Conservation (phyloP, 1,140 invertebrate species). For the Melitaea cinxia region DNA sequence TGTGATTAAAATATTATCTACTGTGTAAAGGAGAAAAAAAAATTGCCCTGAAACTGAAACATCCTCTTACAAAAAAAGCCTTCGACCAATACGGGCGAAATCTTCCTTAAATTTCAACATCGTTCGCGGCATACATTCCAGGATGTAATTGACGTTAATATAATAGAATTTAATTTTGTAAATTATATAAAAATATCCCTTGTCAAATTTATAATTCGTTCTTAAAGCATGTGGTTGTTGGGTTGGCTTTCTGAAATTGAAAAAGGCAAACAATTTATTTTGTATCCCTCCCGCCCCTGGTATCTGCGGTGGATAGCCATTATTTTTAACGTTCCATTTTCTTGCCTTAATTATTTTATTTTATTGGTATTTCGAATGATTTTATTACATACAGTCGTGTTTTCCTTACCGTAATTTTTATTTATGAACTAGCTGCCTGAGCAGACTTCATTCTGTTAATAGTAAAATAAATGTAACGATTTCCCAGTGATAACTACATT, state of each 20-base stretch:
- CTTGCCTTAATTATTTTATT: constrained; percentile 66
- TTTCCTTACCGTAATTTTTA: constrained; percentile 36
- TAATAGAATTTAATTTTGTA: too few species aligned
- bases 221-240: constrained; percentile 27
- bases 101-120: too few species aligned
- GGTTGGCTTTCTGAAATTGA: constrained; percentile 59
- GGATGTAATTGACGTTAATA: too few species aligned
- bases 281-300: constrained; percentile 49
- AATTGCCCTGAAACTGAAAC: too few species aligned
- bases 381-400: constrained; percentile 31
- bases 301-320: constrained; percentile 54
- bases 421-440: too few species aligned
- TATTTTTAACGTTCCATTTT: constrained; percentile 70
- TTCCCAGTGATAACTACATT: constrained; percentile 48
- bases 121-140: too few species aligned
- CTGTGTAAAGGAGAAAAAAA: too few species aligned
- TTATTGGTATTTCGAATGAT: constrained; percentile 70
- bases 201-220: not conserved
- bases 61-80: too few species aligned
- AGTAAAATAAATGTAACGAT: too few species aligned
- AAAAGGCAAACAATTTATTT: constrained; percentile 72
- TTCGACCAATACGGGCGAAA: too few species aligned
- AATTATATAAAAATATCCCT: not conserved
- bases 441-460: too few species aligned
- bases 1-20: too few species aligned